These are phyloP conservation scores for Heliconius nattereri DNA, from an alignment of 1,140 invertebrate genomes.

Conservation along the genomic window DNA sequence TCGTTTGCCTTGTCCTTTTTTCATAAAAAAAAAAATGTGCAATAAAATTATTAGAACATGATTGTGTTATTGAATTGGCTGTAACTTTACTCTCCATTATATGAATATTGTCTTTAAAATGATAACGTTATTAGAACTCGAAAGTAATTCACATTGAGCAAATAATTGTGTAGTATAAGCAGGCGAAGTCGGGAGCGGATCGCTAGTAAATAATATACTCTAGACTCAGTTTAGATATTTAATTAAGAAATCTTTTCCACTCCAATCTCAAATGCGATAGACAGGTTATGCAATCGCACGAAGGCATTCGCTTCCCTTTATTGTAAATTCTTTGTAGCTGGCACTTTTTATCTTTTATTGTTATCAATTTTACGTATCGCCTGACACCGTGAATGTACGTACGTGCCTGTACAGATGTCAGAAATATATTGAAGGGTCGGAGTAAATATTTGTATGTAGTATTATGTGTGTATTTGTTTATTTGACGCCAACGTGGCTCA, in stretches of 20 bases:
- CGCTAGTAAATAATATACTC: background rate
- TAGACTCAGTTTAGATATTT: background rate
- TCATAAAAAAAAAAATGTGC: no score
- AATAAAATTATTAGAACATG: no score
- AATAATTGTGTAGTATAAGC: no score
- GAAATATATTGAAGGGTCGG: background rate
- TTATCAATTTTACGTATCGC: constrained; percentile 9
- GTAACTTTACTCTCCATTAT: no score
- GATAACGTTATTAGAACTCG: no score
- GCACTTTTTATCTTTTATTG: background rate
- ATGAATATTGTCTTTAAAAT: no score
- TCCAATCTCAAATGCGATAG: background rate
- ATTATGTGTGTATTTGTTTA: no score
- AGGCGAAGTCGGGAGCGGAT: no score
- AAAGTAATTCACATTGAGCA: no score
- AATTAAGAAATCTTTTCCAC: background rate
- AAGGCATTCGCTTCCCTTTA: background rate
- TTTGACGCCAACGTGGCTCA: no score
- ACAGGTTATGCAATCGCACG: background rate
- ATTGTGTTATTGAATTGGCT: no score
- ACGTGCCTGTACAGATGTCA: background rate
- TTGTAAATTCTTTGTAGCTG: background rate
- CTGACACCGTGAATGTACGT: background rate
- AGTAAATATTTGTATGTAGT: background rate
- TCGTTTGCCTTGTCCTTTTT: no score